Evolutionary conservation across 37 sponge, comb jelly and placozoan species (phyloP).

Genomic region (Diacarnus erythraeanus): DNA sequence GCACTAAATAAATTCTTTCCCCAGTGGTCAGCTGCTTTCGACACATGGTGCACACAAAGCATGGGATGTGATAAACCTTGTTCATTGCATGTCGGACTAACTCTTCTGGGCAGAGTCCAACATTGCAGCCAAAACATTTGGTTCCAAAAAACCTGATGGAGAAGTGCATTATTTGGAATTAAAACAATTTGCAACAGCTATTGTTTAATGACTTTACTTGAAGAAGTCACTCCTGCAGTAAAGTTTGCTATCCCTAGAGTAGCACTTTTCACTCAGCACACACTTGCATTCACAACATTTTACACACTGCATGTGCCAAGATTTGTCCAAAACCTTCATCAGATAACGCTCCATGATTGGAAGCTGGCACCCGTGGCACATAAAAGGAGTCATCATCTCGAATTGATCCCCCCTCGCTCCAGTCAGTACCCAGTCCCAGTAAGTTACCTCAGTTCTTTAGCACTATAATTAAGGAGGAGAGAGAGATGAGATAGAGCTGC

Average conservation of each 20-base stretch:
- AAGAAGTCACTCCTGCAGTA: constrained; percentile 90
- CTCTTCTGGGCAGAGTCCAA: constrained; percentile 81
- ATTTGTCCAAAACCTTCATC: constrained; percentile 83
- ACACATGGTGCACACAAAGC: constrained; percentile 73
- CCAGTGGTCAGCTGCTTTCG: constrained; percentile 65
- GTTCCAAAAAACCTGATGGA: constrained; percentile 54
- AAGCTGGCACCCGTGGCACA: constrained; percentile 68
- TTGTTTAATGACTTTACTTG: constrained; percentile 76
- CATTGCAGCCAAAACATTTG: constrained; percentile 69
- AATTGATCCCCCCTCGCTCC: too few species aligned
- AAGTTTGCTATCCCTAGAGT: constrained; percentile 80
- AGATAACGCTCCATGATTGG: constrained; percentile 81
- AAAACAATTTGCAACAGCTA: neutral
- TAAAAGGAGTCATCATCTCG: constrained; percentile 63
- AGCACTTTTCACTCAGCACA: constrained; percentile 89
- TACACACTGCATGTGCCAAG: constrained; percentile 90
- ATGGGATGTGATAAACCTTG: constrained; percentile 77
- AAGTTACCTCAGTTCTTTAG: too few species aligned
- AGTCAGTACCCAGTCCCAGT: too few species aligned
- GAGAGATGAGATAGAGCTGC: neutral
- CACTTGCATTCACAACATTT: constrained; percentile 86
- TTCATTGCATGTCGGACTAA: constrained; percentile 69
- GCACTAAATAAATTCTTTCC: constrained; percentile 76
- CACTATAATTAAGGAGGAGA: too few species aligned
- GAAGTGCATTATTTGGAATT: constrained; percentile 7